Evolutionary conservation across 1,140 invertebrate species (phyloP).

Genomic region (Tetramorium alpestre): DNA sequence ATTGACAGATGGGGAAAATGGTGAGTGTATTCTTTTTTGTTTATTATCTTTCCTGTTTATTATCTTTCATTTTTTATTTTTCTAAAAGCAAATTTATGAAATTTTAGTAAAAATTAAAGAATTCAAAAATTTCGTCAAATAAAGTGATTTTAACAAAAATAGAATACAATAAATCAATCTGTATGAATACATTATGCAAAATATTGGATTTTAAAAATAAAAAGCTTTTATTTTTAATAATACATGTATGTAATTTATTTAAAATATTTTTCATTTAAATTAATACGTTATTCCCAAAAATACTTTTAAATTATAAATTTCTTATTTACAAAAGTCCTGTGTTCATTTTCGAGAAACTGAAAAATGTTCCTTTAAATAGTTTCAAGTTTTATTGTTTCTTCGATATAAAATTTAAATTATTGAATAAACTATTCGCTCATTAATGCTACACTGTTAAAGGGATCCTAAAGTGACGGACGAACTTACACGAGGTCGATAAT

Average conservation of each 20-base stretch:
- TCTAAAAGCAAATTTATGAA: background rate
- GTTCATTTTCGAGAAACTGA: background rate
- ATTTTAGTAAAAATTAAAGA: background rate
- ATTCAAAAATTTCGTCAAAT: background rate
- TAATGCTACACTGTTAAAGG: too few species aligned
- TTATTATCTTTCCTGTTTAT: too few species aligned
- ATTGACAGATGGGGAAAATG: constrained; percentile 83
- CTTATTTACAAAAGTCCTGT: background rate
- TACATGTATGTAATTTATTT: background rate
- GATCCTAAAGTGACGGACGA: too few species aligned
- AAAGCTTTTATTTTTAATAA: background rate
- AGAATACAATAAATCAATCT: background rate
- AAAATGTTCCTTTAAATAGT: background rate
- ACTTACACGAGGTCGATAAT: too few species aligned
- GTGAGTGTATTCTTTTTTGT: constrained; percentile 75
- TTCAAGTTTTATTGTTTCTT: background rate
- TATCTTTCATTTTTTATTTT: background rate
- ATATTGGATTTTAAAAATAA: background rate
- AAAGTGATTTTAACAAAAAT: background rate
- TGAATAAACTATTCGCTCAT: background rate
- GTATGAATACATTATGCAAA: background rate
- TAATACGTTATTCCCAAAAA: background rate
- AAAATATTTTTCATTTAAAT: background rate
- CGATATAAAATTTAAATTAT: background rate
- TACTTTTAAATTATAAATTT: background rate